Conservation (phyloP, 2,888 invertebrate genomes). For the Asteroscopus sphinx region DNA sequence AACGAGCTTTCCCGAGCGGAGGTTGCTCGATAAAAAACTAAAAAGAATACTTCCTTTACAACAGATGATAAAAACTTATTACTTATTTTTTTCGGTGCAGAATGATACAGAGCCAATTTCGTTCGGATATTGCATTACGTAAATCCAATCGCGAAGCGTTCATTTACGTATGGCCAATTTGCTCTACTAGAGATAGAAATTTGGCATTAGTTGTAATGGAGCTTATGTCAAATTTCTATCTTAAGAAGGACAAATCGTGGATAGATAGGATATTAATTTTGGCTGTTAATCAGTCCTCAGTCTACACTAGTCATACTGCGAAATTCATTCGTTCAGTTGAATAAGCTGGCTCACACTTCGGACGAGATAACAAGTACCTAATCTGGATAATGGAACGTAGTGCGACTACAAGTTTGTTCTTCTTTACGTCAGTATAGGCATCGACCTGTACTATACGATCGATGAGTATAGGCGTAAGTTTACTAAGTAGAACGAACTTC, state of each 20-base stretch:
- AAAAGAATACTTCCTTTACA: slow-evolving; percentile 3
- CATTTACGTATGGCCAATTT: no score
- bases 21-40: slow-evolving; percentile 4
- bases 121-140: slow-evolving; percentile 28
- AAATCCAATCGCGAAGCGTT: slow-evolving; percentile 26
- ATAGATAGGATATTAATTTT: no score
- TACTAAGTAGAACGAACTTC: slow-evolving; percentile 24
- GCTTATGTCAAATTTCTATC: no score
- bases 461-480: slow-evolving; percentile 9
- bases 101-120: slow-evolving; percentile 18
- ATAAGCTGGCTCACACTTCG: slow-evolving; percentile 11
- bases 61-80: no score
- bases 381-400: slow-evolving; percentile 14
- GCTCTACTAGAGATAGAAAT: no score
- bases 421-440: slow-evolving; percentile 1
- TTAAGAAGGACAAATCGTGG: no score
- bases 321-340: slow-evolving; percentile 19
- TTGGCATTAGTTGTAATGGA: no score
- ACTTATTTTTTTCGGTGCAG: no score
- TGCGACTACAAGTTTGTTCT: slow-evolving; percentile 12
- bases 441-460: no score
- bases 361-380: slow-evolving; percentile 6
- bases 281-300: slow-evolving; percentile 24
- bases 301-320: neutral
- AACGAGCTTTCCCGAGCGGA: slow-evolving; percentile 10